Conservation (phyloP, 2,797 vertebrate genomes). For the Corythornis leucogaster region DNA sequence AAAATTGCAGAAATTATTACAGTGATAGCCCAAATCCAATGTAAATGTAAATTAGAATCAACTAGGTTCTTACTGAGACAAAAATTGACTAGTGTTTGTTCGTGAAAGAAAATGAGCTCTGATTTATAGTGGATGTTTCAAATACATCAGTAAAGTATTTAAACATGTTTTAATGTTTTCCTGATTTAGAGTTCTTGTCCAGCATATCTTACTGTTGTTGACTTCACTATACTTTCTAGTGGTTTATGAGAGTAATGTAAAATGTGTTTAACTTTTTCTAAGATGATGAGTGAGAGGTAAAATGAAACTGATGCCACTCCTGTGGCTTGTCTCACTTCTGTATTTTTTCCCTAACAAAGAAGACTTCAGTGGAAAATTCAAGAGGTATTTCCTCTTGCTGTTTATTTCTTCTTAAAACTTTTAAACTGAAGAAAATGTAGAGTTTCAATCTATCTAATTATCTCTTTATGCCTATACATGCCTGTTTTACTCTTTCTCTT, state of each 20-base stretch:
- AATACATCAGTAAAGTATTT: background rate
- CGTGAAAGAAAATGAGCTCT: background rate
- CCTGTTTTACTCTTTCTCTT: background rate
- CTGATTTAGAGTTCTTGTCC: background rate
- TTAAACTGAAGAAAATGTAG: background rate
- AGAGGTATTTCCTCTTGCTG: background rate
- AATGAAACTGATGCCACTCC: background rate
- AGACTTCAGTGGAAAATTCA: background rate
- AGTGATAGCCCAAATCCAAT: background rate
- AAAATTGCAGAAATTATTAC: background rate
- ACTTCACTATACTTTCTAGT: background rate
- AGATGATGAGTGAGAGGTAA: background rate
- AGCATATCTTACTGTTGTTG: background rate
- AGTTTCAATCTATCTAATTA: background rate
- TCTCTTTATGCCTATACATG: background rate
- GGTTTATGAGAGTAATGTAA: background rate
- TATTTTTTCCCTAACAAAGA: background rate
- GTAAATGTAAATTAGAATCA: background rate
- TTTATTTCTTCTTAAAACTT: background rate
- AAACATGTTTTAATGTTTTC: background rate
- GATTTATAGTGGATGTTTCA: background rate
- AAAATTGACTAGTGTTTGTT: background rate
- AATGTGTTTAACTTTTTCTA: background rate
- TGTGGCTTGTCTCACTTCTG: background rate
- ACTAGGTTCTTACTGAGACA: background rate